phyloP scores from a whole-genome alignment of 2,113 vertebrate genomes.

The Epinephelus fuscoguttatus region DNA sequence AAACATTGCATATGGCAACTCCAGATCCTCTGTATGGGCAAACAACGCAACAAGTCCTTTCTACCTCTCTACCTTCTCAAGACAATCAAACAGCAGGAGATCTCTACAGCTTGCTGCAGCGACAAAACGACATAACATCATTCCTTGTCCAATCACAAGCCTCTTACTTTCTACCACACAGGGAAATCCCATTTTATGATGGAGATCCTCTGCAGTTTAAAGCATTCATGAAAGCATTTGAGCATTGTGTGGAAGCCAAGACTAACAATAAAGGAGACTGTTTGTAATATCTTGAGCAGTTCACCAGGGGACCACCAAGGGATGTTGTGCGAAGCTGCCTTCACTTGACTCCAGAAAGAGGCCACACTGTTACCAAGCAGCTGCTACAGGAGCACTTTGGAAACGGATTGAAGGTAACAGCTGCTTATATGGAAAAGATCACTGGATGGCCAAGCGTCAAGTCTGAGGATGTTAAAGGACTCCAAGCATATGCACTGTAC shows the following conservation, averaged over 20 bases:
- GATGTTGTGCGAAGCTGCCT: not conserved
- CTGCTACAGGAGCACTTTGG: not conserved
- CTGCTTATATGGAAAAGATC: too few species aligned
- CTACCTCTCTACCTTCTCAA: too few species aligned
- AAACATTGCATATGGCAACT: too few species aligned
- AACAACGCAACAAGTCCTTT: too few species aligned
- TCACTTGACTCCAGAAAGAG: not conserved
- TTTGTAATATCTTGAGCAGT: not conserved
- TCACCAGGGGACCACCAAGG: not conserved
- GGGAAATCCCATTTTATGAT: not conserved
- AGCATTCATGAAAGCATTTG: too few species aligned
- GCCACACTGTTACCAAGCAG: not conserved
- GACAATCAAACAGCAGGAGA: too few species aligned
- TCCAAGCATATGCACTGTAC: too few species aligned
- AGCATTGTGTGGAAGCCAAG: too few species aligned
- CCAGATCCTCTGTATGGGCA: too few species aligned
- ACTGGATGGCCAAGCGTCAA: too few species aligned
- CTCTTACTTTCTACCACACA: not conserved
- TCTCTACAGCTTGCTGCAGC: too few species aligned
- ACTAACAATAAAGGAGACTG: not conserved
- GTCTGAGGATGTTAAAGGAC: too few species aligned
- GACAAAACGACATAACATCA: not conserved
- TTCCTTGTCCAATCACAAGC: not conserved
- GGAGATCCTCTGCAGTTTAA: not conserved
- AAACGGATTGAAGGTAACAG: not conserved